phyloP scores from a whole-genome alignment of 2,797 vertebrate species.

The Odontamblyopus rebecca region DNA sequence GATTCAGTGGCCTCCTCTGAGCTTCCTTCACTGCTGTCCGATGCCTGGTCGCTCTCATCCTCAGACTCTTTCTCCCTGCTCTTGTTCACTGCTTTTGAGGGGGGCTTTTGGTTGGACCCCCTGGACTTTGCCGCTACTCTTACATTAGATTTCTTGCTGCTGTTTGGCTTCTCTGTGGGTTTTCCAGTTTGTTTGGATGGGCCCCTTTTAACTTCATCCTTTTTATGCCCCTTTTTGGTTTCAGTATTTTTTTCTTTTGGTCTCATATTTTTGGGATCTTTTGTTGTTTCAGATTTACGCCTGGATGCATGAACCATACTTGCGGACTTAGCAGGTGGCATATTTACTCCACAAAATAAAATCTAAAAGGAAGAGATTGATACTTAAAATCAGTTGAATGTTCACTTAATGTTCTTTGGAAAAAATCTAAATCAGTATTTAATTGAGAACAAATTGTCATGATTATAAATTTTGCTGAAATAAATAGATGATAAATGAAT shows the following conservation, averaged over 20 bases:
- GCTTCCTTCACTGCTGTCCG: slow-evolving; percentile 57
- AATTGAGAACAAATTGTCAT: no score
- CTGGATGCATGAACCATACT: slow-evolving; percentile 37
- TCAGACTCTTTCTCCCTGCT: slow-evolving; percentile 33
- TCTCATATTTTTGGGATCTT: slow-evolving; percentile 39
- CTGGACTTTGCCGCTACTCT: slow-evolving; percentile 10
- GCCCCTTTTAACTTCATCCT: slow-evolving; percentile 15
- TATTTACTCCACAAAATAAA: slow-evolving; percentile 14
- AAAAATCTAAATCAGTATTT: no score
- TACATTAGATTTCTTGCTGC: slow-evolving; percentile 4
- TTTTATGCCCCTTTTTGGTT: slow-evolving; percentile 22
- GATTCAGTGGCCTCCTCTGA: slow-evolving; percentile 54
- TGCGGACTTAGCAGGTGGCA: slow-evolving; percentile 62
- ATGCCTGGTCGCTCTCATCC: slow-evolving; percentile 46
- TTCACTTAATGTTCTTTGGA: no score
- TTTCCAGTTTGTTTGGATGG: slow-evolving; percentile 32
- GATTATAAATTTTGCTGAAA: no score
- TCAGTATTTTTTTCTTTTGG: slow-evolving; percentile 19
- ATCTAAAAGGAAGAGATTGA: neutral
- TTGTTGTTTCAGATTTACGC: slow-evolving; percentile 43
- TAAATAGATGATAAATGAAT: no score
- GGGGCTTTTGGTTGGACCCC: slow-evolving; percentile 32
- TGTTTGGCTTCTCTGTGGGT: slow-evolving; percentile 35
- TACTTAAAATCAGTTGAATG: no score
- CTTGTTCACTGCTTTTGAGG: slow-evolving; percentile 32